phyloP scores from a whole-genome alignment of 2,797 vertebrate species.

The Erethizon dorsatum region DNA sequence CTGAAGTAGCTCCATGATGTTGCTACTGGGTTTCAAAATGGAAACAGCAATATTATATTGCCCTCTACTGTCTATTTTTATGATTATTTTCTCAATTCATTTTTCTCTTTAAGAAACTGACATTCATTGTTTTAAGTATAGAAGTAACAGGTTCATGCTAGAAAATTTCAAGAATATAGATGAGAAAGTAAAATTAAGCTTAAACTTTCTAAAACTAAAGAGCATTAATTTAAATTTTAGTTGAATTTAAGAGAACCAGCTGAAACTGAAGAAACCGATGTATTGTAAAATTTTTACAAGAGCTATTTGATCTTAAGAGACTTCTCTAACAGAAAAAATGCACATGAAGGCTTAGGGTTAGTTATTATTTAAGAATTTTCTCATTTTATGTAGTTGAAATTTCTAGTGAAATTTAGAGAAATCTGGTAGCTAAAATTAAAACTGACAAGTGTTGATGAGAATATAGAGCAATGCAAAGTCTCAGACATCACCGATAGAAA shows the following conservation, averaged over 20 bases:
- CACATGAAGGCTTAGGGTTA: neutral
- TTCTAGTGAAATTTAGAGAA: conserved; percentile 41
- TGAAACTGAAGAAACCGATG: conserved; percentile 39
- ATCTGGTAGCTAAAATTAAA: neutral
- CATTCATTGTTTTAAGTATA: neutral
- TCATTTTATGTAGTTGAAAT: conserved; percentile 24
- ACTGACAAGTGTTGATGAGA: neutral
- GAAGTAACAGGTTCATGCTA: conserved; percentile 9
- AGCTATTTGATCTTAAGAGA: neutral
- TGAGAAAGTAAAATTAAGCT: conserved; percentile 27
- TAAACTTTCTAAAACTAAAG: conserved; percentile 31
- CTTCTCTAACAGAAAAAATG: conserved; percentile 22
- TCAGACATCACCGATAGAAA: neutral
- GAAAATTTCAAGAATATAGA: conserved; percentile 34
- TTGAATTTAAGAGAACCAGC: conserved; percentile 21
- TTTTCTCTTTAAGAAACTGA: neutral
- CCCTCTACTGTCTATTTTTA: conserved; percentile 70
- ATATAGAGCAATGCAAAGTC: neutral
- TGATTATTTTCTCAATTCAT: conserved; percentile 32
- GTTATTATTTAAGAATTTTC: conserved; percentile 19
- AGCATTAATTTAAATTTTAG: conserved; percentile 6
- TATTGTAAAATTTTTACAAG: neutral
- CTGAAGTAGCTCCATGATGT: neutral
- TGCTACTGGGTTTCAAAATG: conserved; percentile 1
- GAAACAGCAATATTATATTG: conserved; percentile 62